Base-by-base conservation (phyloP, 2,797 vertebrate species). In the Poecilia wingei region DNA sequence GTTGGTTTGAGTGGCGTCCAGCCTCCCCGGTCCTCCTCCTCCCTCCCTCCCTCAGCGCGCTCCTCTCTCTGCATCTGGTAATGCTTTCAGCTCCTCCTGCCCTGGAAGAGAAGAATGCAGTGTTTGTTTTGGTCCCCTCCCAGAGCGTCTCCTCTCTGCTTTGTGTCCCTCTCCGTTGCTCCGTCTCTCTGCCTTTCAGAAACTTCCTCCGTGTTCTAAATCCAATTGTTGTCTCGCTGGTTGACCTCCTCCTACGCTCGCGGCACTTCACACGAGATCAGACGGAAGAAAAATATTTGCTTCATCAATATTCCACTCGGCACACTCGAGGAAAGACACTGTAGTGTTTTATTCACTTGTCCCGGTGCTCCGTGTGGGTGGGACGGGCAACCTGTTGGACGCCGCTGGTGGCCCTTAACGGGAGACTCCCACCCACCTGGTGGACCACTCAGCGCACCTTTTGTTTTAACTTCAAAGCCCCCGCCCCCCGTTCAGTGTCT, bases 61-160 rank as follows among this genome's bases (percentile, higher is more conserved):
- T n/a, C 25, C 33, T 84, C 80, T 55, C 10, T 64, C 68, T 86
- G 83, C 88, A 90, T 92, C 90, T 92, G 92, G 88, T 86, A 91
- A 91, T 64, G 87, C 83, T 94, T 93, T 91, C 69, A 89, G 79
- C 53, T 87, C 78, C 6, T 78, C 83, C 84, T 64, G 77, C 68
- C 55, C 79, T 74, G 73, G 84, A 84, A 80, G 78, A 85, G 81
- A 80, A 80, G 75, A 77, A 77, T 76, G 75, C 77, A 81, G 82
- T 89, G 85, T 93, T 93, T 91, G 88, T 89, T 84, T 94, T 93
- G 91, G 89, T 91, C 78, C 36, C 3, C 72, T 87, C 84, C 91
- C 92, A 93, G 91, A 87, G 84, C 86, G 81, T 83, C 79, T 75
- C 80, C 83, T 78, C 74, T 74, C 83, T 78, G 77, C 70, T 79